These are phyloP conservation scores for Leuciscus idus DNA, from an alignment of 2,113 vertebrate species.

Conservation along the genomic window DNA sequence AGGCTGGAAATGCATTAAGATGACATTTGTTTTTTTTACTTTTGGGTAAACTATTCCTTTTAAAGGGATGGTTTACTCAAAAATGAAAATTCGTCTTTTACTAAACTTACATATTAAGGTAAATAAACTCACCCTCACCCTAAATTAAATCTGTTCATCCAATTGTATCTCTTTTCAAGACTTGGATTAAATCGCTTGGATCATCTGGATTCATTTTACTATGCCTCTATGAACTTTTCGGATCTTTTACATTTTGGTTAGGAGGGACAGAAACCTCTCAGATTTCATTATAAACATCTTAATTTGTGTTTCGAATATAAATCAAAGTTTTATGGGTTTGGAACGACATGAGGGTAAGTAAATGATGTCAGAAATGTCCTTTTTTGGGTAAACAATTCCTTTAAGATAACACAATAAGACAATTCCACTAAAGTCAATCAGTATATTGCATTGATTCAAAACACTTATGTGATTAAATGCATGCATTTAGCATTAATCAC, in stretches of 20 bases:
- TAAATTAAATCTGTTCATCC: neutral
- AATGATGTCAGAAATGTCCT: neutral
- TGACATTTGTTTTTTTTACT: neutral
- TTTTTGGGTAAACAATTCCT: neutral
- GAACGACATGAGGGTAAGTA: neutral
- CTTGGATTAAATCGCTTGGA: neutral
- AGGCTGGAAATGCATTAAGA: neutral
- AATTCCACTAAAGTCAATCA: neutral
- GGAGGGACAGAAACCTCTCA: neutral
- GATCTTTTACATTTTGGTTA: neutral
- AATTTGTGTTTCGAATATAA: neutral
- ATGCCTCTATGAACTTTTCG: neutral
- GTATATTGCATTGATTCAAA: neutral
- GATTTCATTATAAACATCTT: neutral
- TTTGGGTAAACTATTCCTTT: neutral
- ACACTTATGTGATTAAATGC: neutral
- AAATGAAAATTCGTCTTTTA: neutral
- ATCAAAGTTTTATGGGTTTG: neutral
- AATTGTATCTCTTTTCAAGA: too few relatives aligned
- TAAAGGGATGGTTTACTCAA: neutral
- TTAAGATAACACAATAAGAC: neutral
- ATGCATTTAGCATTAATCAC: neutral
- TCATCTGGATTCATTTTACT: neutral
- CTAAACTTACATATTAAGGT: neutral
- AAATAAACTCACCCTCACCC: neutral